Evolutionary conservation across 2,113 vertebrate genomes (phyloP).

Genomic region (Sander vitreus): DNA sequence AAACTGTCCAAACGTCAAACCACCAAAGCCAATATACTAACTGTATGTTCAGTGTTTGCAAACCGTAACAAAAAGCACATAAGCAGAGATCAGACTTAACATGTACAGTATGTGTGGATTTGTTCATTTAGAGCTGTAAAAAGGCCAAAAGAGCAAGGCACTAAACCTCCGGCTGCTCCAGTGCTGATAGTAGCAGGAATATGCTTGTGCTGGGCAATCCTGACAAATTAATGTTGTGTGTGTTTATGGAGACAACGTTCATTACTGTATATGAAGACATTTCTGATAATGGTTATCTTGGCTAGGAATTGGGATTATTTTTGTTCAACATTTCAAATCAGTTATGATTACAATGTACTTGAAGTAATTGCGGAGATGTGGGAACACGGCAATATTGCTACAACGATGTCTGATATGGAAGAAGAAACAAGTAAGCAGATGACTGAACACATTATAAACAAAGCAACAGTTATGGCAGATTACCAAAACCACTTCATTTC

Average conservation of each 20-base stretch:
- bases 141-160: not conserved
- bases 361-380: not conserved
- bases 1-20: slow-evolving; percentile 38
- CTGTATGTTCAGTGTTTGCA: slow-evolving; percentile 4
- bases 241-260: not conserved
- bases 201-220: too few species aligned
- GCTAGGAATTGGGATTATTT: not conserved
- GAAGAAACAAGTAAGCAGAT: not conserved
- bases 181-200: not conserved
- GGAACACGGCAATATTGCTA: not conserved
- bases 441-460: not conserved
- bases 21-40: not conserved
- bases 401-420: not conserved
- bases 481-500: not conserved
- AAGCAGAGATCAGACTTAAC: not conserved
- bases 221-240: not conserved
- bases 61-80: slow-evolving; percentile 6
- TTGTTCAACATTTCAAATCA: not conserved
- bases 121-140: slow-evolving; percentile 5
- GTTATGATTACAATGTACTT: not conserved
- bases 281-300: not conserved
- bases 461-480: not conserved
- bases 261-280: not conserved
- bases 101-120: not conserved
- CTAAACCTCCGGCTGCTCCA: slow-evolving; percentile 12